Percentiles rank a stretch among this genome's conserved stretches.
These are phyloP conservation scores for Paramormyrops kingsleyae DNA, from an alignment of 2,113 vertebrate species.

Conservation along the genomic window DNA sequence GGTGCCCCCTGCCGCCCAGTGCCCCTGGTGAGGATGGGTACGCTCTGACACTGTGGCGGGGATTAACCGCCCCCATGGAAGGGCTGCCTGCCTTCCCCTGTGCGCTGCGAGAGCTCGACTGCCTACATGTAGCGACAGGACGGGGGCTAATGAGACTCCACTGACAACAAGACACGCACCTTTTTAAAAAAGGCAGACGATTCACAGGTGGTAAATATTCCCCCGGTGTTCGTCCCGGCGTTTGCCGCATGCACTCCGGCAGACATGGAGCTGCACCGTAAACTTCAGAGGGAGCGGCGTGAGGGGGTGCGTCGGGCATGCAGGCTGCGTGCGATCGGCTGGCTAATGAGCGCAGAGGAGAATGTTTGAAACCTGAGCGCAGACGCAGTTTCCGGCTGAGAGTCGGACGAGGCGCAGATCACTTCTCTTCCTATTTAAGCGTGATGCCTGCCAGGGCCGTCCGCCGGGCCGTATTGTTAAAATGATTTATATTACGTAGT, in stretches of 20 bases:
- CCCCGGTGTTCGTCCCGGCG: not conserved
- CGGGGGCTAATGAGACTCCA: not conserved
- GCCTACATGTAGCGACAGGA: not conserved
- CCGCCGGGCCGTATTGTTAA: not conserved
- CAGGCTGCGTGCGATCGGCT: not conserved
- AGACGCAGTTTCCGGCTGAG: not conserved
- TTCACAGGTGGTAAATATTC: not conserved
- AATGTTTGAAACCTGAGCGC: not conserved
- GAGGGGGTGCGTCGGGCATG: not conserved
- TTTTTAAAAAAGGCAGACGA: not conserved
- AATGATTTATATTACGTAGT: conserved; percentile 7
- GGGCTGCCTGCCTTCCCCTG: not conserved
- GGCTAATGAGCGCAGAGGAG: not conserved
- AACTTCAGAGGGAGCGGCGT: not conserved
- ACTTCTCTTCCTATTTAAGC: not conserved
- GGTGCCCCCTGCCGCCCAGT: not conserved
- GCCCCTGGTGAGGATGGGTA: not conserved
- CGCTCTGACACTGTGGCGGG: not conserved
- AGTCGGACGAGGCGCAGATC: not conserved
- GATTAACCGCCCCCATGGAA: not conserved
- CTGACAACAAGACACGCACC: not conserved
- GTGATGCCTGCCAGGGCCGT: not conserved
- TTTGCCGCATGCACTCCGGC: not conserved
- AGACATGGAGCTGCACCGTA: not conserved
- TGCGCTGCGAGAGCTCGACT: not conserved